Conservation (phyloP, 2,113 vertebrate genomes). For the Anhinga rufa region DNA sequence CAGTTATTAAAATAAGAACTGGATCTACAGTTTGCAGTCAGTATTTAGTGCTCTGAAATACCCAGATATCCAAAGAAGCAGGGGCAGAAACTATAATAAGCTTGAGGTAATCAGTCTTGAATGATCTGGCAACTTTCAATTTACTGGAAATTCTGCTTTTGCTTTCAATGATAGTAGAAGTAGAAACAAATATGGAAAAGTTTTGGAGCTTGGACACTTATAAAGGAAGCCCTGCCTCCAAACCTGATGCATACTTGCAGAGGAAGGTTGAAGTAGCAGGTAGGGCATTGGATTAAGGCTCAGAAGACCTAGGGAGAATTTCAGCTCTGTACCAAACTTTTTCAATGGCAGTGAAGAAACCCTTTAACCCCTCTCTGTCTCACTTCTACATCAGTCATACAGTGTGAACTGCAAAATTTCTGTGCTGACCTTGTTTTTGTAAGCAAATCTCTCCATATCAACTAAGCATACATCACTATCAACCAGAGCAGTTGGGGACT, state of each 20-base stretch:
- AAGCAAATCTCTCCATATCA: neutral
- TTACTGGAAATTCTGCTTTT: neutral
- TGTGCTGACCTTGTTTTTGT: neutral
- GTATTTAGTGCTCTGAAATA: neutral
- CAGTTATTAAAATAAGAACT: neutral
- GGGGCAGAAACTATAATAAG: neutral
- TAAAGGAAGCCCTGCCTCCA: neutral
- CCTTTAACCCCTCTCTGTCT: neutral
- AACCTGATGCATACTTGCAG: neutral
- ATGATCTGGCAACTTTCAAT: neutral
- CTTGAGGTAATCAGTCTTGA: neutral
- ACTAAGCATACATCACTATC: neutral
- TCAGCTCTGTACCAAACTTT: neutral
- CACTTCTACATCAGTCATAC: neutral
- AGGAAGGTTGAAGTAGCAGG: neutral
- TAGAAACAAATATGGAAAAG: neutral
- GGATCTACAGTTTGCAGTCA: neutral
- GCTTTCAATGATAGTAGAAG: neutral
- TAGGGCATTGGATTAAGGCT: neutral
- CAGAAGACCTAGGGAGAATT: neutral
- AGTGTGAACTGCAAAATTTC: neutral
- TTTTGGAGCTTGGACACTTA: neutral
- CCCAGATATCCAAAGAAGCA: neutral
- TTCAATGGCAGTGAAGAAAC: neutral
- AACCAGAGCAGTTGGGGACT: neutral